A percentile compares a stretch with the other conserved stretches of the same genome.
These are phyloP conservation scores for Aphidoletes aphidimyza DNA, from an alignment of 2,888 invertebrate genomes.

Conservation along the genomic window DNA sequence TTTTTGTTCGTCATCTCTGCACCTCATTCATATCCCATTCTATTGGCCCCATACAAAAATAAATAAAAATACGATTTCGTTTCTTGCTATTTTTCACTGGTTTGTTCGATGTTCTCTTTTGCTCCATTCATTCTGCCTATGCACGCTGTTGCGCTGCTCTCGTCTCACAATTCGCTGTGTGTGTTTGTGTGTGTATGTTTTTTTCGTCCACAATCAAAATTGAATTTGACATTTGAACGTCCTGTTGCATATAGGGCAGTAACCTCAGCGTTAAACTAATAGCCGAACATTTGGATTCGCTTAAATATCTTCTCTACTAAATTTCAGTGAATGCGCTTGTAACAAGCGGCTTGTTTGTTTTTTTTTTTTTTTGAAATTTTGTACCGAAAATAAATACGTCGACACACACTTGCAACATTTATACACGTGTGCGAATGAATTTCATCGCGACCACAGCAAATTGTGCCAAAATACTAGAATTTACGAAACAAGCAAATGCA, in stretches of 20 bases:
- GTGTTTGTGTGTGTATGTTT: too few species aligned
- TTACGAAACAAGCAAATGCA: background rate
- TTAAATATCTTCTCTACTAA: slow-evolving; percentile 2
- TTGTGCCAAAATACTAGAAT: background rate
- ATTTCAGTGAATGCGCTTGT: background rate
- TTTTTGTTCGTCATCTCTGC: background rate
- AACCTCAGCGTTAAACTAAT: slow-evolving; percentile 41
- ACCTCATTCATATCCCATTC: background rate
- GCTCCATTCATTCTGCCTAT: background rate
- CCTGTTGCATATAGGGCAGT: slow-evolving; percentile 51
- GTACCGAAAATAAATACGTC: too few species aligned
- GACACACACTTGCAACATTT: background rate
- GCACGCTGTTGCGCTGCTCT: background rate
- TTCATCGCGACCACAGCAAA: background rate
- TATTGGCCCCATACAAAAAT: background rate
- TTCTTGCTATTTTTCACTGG: background rate
- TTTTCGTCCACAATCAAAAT: background rate
- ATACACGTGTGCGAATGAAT: background rate
- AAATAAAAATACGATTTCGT: background rate
- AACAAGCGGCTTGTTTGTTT: background rate
- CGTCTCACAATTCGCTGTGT: too few species aligned
- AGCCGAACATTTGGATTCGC: slow-evolving; percentile 37
- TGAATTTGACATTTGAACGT: slow-evolving; percentile 47
- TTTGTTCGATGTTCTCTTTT: background rate
- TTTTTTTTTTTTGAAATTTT: background rate